Evolutionary conservation across 2,888 invertebrate genomes (phyloP).

Genomic region (Caenorhabditis sinica): DNA sequence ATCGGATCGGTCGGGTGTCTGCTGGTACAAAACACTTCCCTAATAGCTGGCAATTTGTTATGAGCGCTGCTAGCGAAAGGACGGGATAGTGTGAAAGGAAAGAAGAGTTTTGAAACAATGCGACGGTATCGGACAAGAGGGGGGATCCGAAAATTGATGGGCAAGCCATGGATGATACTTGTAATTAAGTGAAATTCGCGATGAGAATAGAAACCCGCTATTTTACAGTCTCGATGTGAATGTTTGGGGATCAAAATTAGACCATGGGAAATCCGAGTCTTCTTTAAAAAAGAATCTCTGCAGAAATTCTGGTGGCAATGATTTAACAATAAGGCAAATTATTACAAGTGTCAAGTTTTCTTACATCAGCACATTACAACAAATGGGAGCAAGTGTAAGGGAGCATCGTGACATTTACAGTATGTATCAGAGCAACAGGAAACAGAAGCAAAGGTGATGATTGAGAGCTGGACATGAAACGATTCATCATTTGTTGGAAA

Average conservation of each 20-base stretch:
- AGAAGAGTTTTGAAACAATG: conserved; percentile 54
- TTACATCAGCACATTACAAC: no score
- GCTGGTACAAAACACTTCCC: conserved; percentile 57
- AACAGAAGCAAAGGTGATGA: no score
- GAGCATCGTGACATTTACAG: no score
- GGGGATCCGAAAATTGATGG: conserved; percentile 62
- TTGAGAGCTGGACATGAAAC: no score
- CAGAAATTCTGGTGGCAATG: neutral
- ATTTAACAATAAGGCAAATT: no score
- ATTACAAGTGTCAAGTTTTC: no score
- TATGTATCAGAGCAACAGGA: no score
- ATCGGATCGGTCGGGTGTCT: neutral
- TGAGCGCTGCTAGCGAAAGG: conserved; percentile 34
- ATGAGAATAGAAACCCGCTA: conserved; percentile 12
- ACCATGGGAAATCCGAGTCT: conserved; percentile 16
- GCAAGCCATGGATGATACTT: conserved; percentile 52
- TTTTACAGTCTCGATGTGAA: conserved; percentile 18
- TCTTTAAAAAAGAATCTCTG: no score
- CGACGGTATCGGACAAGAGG: neutral
- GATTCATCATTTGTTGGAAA: no score
- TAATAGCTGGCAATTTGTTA: conserved; percentile 64
- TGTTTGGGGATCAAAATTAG: neutral
- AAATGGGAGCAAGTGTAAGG: no score
- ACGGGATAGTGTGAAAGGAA: conserved; percentile 39
- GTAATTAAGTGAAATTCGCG: conserved; percentile 57